Conservation (phyloP, 2,888 invertebrate species). For the Timema podura region DNA sequence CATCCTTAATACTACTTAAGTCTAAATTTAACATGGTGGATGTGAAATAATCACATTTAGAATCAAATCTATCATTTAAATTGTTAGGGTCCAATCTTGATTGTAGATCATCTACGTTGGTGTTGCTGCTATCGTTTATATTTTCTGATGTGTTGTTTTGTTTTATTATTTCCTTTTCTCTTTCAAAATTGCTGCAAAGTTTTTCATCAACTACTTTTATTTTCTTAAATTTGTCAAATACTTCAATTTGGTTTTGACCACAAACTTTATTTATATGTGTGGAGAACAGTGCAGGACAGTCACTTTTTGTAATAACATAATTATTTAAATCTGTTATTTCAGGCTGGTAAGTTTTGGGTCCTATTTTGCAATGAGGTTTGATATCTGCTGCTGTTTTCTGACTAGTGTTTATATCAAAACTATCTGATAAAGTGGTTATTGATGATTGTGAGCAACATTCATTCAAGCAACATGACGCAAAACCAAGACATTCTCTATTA, state of each 20-base stretch:
- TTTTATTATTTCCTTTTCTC: too few species aligned
- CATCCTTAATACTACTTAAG: conserved; percentile 42
- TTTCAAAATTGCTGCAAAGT: conserved; percentile 21
- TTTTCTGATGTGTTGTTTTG: neutral
- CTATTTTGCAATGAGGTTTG: too few species aligned
- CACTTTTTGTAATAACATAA: neutral
- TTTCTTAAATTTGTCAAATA: conserved; percentile 11
- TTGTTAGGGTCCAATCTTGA: conserved; percentile 32
- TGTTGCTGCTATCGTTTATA: neutral
- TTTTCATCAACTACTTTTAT: conserved; percentile 27
- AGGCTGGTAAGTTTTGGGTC: too few species aligned
- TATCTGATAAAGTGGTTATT: conserved; percentile 21
- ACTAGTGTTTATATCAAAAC: conserved; percentile 12
- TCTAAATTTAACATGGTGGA: conserved; percentile 41
- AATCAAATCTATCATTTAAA: too few species aligned
- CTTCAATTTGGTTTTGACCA: conserved; percentile 7
- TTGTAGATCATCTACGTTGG: conserved; percentile 29
- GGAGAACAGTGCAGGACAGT: too few species aligned
- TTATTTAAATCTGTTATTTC: neutral
- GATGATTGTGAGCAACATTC: conserved; percentile 26
- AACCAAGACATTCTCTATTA: conserved; percentile 21
- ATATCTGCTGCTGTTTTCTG: neutral
- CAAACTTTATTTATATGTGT: too few species aligned
- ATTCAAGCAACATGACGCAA: conserved; percentile 10
- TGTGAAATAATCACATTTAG: too few species aligned